A percentile compares a stretch with the other conserved stretches of the same genome.
phyloP scores from a whole-genome alignment of 2,797 vertebrate species.

The Hafferia zeledoni region DNA sequence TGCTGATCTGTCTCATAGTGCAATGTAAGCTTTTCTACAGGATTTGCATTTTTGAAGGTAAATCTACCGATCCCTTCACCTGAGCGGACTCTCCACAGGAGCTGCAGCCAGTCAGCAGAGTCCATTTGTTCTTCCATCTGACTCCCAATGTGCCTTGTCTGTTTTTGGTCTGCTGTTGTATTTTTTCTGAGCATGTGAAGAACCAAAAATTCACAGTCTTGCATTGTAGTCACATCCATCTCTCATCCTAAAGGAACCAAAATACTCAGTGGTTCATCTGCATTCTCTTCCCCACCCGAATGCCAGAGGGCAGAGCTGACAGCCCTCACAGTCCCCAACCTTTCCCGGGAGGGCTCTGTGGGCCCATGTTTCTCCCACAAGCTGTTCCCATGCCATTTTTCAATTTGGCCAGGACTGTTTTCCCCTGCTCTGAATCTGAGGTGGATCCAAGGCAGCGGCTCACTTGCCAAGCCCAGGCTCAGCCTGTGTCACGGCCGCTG shows the following conservation, averaged over 20 bases:
- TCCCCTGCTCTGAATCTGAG: background rate
- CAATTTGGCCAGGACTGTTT: background rate
- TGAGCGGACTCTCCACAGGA: background rate
- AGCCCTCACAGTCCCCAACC: background rate
- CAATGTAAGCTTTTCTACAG: background rate
- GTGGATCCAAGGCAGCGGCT: background rate
- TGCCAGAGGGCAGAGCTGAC: background rate
- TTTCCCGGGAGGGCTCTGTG: background rate
- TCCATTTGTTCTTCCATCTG: background rate
- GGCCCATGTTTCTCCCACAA: background rate
- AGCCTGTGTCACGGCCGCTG: background rate
- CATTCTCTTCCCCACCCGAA: fast-evolving
- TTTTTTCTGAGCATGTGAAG: background rate
- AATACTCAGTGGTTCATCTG: background rate
- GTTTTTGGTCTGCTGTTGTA: background rate
- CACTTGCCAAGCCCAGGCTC: background rate
- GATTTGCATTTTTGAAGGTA: background rate
- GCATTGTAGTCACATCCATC: background rate
- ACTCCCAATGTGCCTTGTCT: background rate
- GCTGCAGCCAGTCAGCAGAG: background rate
- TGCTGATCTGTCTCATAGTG: background rate
- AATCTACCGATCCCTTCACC: background rate
- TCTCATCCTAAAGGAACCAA: background rate
- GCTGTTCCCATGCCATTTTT: background rate
- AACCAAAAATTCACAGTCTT: background rate